These are phyloP conservation scores for Dasypolia templi DNA, from an alignment of 2,888 invertebrate genomes.

Conservation along the genomic window DNA sequence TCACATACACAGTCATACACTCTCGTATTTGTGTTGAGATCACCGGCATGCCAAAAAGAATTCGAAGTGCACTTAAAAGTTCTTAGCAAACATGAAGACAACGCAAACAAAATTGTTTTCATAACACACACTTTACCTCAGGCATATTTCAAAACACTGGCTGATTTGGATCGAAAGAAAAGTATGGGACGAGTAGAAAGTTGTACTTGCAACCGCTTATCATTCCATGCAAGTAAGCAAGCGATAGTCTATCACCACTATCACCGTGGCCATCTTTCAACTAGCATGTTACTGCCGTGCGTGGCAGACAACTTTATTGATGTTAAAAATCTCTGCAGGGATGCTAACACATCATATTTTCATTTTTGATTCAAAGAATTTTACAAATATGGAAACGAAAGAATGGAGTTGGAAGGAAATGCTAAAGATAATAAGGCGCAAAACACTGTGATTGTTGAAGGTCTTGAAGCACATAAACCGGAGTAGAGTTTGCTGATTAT, in stretches of 20 bases:
- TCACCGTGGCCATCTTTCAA: conserved; percentile 42
- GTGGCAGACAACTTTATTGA: conserved; percentile 25
- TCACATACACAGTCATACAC: conserved; percentile 8
- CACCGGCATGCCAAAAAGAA: conserved; percentile 23
- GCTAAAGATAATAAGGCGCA: neutral
- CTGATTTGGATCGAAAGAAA: conserved; percentile 20
- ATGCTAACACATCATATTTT: conserved; percentile 10
- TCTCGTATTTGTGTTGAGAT: conserved; percentile 42
- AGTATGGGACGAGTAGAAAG: conserved; percentile 45
- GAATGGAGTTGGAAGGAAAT: conserved; percentile 1
- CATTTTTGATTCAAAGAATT: neutral
- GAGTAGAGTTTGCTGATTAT: neutral
- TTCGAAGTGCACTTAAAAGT: conserved; percentile 49
- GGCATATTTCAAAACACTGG: conserved; percentile 2
- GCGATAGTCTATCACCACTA: conserved; percentile 52
- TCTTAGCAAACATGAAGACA: conserved; percentile 44
- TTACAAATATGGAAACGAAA: neutral
- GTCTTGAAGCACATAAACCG: neutral
- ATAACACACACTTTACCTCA: conserved; percentile 18
- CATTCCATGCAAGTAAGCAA: conserved; percentile 39
- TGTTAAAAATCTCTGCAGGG: conserved; percentile 17
- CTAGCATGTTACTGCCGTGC: conserved; percentile 22
- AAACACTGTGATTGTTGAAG: conserved; percentile 1
- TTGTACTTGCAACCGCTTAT: conserved; percentile 39
- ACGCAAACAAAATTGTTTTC: conserved; percentile 37